phyloP scores from a whole-genome alignment of 2,113 vertebrate species.

The human (Homo sapiens) region DNA sequence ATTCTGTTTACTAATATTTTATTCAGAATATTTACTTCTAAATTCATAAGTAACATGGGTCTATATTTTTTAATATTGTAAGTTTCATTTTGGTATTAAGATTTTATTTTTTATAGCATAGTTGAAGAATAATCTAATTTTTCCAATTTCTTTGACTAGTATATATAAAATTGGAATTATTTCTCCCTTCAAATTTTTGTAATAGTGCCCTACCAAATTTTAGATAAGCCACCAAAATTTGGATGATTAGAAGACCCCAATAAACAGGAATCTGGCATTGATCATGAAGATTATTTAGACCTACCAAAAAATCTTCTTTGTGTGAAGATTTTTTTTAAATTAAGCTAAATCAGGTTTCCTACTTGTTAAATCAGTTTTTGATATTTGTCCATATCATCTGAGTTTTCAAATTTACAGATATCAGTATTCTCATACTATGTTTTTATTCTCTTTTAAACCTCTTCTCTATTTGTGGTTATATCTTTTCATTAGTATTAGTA shows the following conservation, averaged over 20 bases:
- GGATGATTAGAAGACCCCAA: too few relatives aligned
- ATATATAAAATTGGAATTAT: not conserved
- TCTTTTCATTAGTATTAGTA: not conserved
- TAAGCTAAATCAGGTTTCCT: not conserved
- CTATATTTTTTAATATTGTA: not conserved
- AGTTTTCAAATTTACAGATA: not conserved
- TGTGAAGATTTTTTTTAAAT: not conserved
- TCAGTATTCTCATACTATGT: not conserved
- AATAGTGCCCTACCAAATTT: not conserved
- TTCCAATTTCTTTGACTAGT: too few relatives aligned
- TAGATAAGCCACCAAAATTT: too few relatives aligned
- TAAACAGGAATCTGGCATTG: too few relatives aligned
- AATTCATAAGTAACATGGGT: not conserved
- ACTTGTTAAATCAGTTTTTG: not conserved
- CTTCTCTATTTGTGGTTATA: not conserved
- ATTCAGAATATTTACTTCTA: not conserved
- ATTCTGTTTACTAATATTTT: not conserved
- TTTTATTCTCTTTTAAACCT: not conserved
- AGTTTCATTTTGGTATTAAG: not conserved
- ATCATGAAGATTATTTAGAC: too few relatives aligned
- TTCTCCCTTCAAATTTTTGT: not conserved
- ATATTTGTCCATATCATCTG: not conserved
- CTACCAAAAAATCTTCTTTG: too few relatives aligned
- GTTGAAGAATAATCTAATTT: not conserved
- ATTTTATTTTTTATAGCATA: not conserved